Conservation (phyloP, 1,140 invertebrate genomes). For the Temnothorax longispinosus region DNA sequence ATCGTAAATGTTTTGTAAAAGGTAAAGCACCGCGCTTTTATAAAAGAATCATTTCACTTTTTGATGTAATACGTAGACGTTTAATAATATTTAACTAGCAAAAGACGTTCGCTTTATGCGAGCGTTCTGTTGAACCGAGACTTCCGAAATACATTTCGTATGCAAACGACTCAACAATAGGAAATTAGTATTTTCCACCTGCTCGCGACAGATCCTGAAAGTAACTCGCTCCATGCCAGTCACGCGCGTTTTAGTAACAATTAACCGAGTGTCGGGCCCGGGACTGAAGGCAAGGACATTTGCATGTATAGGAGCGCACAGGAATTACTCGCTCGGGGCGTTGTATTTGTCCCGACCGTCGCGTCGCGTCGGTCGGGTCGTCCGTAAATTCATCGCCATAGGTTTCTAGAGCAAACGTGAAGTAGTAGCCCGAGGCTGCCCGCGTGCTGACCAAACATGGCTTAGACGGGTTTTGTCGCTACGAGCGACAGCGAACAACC, state of each 20-base stretch:
- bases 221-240: slow-evolving; percentile 21
- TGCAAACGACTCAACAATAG: background rate
- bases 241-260: slow-evolving; percentile 44
- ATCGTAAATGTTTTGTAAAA: background rate
- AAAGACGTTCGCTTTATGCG: background rate
- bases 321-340: slow-evolving; percentile 39
- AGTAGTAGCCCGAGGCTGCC: slow-evolving; percentile 26
- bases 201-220: slow-evolving; percentile 21
- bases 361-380: slow-evolving; percentile 17
- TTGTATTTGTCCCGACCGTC: slow-evolving; percentile 32
- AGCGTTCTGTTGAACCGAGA: background rate
- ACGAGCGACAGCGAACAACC: slow-evolving; percentile 13
- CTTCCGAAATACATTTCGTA: background rate
- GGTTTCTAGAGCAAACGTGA: slow-evolving; percentile 64
- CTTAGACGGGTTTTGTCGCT: slow-evolving; percentile 27
- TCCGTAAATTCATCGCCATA: slow-evolving; percentile 44
- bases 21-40: background rate
- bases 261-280: slow-evolving; percentile 37
- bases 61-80: background rate
- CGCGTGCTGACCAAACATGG: slow-evolving; percentile 65
- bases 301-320: slow-evolving; percentile 42
- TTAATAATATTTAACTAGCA: background rate
- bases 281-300: slow-evolving; percentile 29
- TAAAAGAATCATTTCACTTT: background rate
- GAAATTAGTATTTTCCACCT: slow-evolving; percentile 31